Percentiles rank a stretch among this genome's conserved stretches.
Conservation (phyloP, 2,797 vertebrate genomes). For the Botia kubotai region DNA sequence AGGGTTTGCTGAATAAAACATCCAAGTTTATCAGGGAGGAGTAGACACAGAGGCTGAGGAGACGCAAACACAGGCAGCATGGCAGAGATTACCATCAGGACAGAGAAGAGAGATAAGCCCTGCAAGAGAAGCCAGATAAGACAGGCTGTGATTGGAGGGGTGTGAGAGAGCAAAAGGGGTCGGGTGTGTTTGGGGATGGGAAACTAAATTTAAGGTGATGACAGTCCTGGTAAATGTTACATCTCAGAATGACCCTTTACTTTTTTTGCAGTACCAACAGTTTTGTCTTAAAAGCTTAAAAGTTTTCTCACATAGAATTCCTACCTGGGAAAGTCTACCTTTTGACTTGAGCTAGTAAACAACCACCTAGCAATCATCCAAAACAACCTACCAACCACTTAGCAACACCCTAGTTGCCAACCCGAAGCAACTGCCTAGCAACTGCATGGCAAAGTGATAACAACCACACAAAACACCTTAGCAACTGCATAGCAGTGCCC, state of each 20-base stretch:
- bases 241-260: background rate
- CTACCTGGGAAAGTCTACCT: background rate
- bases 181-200: conserved; percentile 32
- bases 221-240: conserved; percentile 64
- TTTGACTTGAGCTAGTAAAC: background rate
- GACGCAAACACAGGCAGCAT: conserved; percentile 47
- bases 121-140: conserved; percentile 56
- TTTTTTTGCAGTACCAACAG: background rate
- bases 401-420: background rate
- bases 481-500: background rate
- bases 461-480: no score
- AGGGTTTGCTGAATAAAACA: conserved; percentile 57
- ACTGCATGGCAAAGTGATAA: background rate
- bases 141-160: conserved; percentile 61
- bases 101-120: conserved; percentile 52
- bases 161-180: conserved; percentile 27
- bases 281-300: background rate
- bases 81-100: conserved; percentile 59
- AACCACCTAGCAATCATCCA: background rate
- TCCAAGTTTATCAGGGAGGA: conserved; percentile 61
- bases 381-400: background rate
- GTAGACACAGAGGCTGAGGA: conserved; percentile 42
- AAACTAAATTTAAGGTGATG: conserved; percentile 65
- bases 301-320: background rate
- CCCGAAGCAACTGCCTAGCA: background rate